Evolutionary conservation across 2,797 vertebrate species (phyloP), one percentile per base, ranked within the genome.

Genomic region (Siniperca undulata): DNA sequence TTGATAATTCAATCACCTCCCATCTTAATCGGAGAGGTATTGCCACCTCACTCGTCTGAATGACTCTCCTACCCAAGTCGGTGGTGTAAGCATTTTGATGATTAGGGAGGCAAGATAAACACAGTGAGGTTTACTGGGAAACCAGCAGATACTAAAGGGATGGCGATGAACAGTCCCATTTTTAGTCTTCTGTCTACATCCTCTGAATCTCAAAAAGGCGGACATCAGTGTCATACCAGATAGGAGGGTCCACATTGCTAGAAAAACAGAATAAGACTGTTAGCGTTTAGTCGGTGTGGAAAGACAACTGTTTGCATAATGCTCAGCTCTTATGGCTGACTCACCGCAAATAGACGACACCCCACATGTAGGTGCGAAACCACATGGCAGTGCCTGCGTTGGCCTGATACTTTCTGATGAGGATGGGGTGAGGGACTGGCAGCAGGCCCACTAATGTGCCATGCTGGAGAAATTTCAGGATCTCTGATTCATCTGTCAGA

Each of bases 281-380:
- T 46, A 2, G n/a, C 52, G 3, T 74, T 80, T 7, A 38, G 50
- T 69, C 22, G 16, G 12, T 2, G 14, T 58, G 55, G 1, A 34
- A 58, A 61, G 1, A 52, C 3, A 9, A 17, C 46, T 55, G 38
- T 72, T 4, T 52, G 30, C 4, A 16, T 27, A 7, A 66, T 8
- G 5, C 30, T 19, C 12, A 0, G 34, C 34, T 76, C 12, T 67
- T 19, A 27, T 16, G 22, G 12, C 67, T 24, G 20, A 89, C 95
- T 96, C 93, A 99, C 99, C 99, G 98, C 92, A 99, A 90, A 89
- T 99, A 99, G 90, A 99, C 97, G 34, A 99, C 98, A 8, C 98
- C 98, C 99, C 99, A 99, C 98, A 99, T 99, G 93, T 99, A 99
- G 42, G 98, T 99, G 69, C 99, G 97, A 93, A 99, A 99, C 99